phyloP scores from a whole-genome alignment of 2,113 vertebrate genomes.

The Meriones unguiculatus region DNA sequence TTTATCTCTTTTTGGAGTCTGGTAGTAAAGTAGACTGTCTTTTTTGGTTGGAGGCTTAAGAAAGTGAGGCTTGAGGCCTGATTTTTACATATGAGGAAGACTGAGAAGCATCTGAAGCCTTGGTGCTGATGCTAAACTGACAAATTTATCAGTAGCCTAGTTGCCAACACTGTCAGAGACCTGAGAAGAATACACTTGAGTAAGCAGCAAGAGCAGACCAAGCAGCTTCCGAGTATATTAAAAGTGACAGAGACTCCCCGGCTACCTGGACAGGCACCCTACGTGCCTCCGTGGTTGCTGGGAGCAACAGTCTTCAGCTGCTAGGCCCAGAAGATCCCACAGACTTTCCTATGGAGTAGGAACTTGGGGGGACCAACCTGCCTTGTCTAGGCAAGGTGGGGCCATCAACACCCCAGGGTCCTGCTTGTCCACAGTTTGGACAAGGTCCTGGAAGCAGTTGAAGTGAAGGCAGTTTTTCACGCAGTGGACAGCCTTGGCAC shows the following conservation, averaged over 20 bases:
- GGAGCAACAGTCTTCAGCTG: not conserved
- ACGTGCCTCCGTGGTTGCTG: not conserved
- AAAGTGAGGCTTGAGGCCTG: not conserved
- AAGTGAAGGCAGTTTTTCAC: not conserved
- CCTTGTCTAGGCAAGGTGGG: not conserved
- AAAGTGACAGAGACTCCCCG: not conserved
- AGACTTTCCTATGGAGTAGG: not conserved
- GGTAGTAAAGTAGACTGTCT: not conserved
- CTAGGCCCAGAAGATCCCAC: not conserved
- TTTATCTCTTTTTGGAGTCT: not conserved
- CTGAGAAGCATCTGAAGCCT: not conserved
- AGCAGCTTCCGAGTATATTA: not conserved
- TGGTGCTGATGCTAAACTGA: not conserved
- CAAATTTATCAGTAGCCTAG: not conserved
- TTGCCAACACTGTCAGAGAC: not conserved
- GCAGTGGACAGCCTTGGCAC: not conserved
- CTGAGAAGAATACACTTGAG: not conserved
- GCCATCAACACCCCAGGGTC: not conserved
- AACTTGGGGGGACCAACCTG: not conserved
- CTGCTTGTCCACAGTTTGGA: not conserved
- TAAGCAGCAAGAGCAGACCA: not conserved
- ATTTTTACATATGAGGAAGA: not conserved
- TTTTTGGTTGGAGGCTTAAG: not conserved
- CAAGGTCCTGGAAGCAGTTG: not conserved
- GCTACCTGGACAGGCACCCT: not conserved